Percentiles rank a stretch among this genome's conserved stretches.
Evolutionary conservation across 1,140 invertebrate species (phyloP).

Genomic region (Drosophila truncata): DNA sequence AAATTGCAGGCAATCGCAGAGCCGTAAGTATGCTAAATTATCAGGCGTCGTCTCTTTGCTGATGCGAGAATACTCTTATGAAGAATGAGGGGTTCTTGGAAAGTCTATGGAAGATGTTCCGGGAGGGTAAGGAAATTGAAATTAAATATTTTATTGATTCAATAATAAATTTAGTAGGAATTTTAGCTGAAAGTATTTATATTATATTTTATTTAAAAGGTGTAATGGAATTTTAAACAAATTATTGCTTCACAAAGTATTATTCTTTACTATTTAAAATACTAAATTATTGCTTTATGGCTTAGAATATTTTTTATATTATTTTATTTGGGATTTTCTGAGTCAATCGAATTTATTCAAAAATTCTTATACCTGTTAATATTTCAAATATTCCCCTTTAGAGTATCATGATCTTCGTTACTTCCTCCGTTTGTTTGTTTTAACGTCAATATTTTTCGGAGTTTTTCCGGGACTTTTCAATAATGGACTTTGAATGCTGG

Average conservation of each 20-base stretch:
- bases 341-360: not conserved
- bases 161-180: fast-evolving
- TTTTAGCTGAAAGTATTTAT: not conserved
- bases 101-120: not conserved
- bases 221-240: not conserved
- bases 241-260: not conserved
- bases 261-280: not conserved
- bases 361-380: not conserved
- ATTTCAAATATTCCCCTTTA: not conserved
- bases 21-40: constrained; percentile 81
- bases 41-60: constrained; percentile 68
- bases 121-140: not conserved
- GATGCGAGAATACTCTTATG: constrained; percentile 31
- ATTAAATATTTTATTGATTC: not conserved
- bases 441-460: constrained; percentile 42
- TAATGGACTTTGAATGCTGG: constrained; percentile 64
- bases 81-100: not conserved
- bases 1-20: constrained; percentile 80
- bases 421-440: not conserved
- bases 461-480: constrained; percentile 74
- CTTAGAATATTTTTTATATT: not conserved
- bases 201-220: too few species aligned
- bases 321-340: fast-evolving
- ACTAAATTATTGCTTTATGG: not conserved
- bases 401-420: not conserved